A percentile compares a stretch with the other conserved stretches of the same genome.
Conservation (phyloP, 2,797 vertebrate species). For the Crocodylus rhombifer region DNA sequence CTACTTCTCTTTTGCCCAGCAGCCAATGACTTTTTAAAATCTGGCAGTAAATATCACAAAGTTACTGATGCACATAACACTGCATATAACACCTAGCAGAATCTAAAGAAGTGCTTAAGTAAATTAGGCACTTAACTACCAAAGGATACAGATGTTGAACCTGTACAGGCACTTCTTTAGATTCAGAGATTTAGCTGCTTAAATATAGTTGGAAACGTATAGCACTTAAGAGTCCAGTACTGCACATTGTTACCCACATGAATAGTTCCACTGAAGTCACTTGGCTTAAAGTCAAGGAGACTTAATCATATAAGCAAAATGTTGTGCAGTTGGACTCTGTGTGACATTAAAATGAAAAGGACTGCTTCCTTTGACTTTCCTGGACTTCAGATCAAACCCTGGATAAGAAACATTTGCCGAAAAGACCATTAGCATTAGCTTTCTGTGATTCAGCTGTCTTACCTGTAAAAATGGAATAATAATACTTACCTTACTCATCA, state of each 20-base stretch:
- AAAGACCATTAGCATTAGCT: neutral
- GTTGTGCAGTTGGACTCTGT: neutral
- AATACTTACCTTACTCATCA: neutral
- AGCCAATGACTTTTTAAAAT: no score
- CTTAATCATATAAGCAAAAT: neutral
- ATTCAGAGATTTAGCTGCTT: neutral
- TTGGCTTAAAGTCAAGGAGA: neutral
- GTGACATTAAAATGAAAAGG: neutral
- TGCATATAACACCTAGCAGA: neutral
- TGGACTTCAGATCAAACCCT: neutral
- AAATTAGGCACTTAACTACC: neutral
- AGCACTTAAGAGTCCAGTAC: neutral
- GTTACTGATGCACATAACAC: neutral
- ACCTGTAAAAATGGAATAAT: neutral
- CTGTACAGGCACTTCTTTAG: neutral
- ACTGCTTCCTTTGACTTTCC: neutral
- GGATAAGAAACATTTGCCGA: neutral
- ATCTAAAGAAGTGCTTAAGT: neutral
- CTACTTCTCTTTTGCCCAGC: neutral
- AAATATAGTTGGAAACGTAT: fast-evolving
- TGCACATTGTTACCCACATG: neutral
- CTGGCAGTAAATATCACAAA: neutral
- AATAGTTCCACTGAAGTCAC: neutral
- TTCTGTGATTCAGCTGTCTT: neutral
- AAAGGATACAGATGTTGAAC: no score